Evolutionary conservation across 2,113 vertebrate species (phyloP), one percentile per base, ranked within the genome.

Genomic region (Oriolus oriolus): DNA sequence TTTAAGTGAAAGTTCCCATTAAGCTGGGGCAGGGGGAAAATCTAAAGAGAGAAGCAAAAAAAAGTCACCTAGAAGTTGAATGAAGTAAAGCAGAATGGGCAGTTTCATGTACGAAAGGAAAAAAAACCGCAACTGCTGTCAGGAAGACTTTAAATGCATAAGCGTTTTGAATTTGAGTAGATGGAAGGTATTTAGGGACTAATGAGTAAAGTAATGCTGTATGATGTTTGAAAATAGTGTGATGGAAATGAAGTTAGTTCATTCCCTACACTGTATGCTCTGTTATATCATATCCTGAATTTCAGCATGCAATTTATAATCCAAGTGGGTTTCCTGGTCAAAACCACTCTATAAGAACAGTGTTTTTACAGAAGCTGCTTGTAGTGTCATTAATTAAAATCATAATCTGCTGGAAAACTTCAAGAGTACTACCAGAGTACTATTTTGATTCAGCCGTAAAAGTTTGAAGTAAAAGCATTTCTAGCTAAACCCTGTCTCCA

Each of bases 191-290:
- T 78, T 83, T 89, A 71, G 52, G 18, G 53, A 53, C 68, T 92
- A 93, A 94, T 83, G 87, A 86, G 57, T 82, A 52, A 94, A 94
- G 41, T 90, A 95, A 94, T 86, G 41, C 68, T 90, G 11, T 52
- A 41, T 75, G 60, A 69, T 93, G 44, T 89, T 93, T 93, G 86
- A 86, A 79, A 82, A 57, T 5, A 75, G 22, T 11, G 28, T 82
- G 41, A 49, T 78, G 77, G 52, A 88, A 88, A 33, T 17, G 7
- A 86, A 89, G 82, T 60, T 14, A 49, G 4, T 86, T 81, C 22
- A 22, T 83, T 90, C 28, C 20, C 13, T 78, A 14, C 19, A 7
- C 20, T 79, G 2, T 50, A 4, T 64, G 14, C 30, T 61, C 47
- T 44, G 13, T 92, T 92, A 37, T 52, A 81, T 33, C 42, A 19